A percentile compares a stretch with the other conserved stretches of the same genome.
Evolutionary conservation across 2,797 vertebrate species (phyloP).

Genomic region (Carcharodon carcharias): DNA sequence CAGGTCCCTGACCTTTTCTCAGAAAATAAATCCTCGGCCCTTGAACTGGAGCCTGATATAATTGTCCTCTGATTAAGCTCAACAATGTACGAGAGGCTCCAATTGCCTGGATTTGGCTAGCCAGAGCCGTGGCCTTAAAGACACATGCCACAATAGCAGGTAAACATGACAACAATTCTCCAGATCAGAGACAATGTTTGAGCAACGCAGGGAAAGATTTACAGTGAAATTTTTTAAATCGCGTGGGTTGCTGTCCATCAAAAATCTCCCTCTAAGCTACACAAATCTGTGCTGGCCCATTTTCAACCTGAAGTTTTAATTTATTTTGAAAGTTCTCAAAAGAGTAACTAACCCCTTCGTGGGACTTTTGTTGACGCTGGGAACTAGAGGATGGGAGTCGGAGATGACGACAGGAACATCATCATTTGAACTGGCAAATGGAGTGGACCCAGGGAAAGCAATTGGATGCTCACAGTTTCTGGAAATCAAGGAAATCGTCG

Average conservation of each 20-base stretch:
- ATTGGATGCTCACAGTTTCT: background rate
- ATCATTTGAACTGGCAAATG: no score
- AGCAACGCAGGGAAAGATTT: background rate
- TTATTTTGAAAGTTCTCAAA: background rate
- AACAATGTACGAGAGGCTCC: background rate
- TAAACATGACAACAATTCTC: background rate
- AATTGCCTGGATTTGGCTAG: no score
- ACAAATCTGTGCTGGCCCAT: background rate
- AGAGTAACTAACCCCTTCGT: background rate
- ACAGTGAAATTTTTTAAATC: background rate
- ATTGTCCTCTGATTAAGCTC: background rate
- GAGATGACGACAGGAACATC: background rate
- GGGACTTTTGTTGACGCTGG: background rate
- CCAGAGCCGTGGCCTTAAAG: background rate
- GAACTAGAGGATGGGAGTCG: background rate
- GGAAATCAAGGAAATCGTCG: background rate
- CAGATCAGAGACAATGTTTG: background rate
- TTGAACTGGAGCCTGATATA: background rate
- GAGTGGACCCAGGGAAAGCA: background rate
- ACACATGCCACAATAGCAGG: background rate
- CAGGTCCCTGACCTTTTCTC: background rate
- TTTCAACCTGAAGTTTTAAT: background rate
- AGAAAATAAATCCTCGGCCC: background rate
- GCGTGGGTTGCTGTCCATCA: background rate
- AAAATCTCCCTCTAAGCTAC: background rate